Evolutionary conservation across 2,888 invertebrate genomes (phyloP).

Genomic region (Megamerina dolium): DNA sequence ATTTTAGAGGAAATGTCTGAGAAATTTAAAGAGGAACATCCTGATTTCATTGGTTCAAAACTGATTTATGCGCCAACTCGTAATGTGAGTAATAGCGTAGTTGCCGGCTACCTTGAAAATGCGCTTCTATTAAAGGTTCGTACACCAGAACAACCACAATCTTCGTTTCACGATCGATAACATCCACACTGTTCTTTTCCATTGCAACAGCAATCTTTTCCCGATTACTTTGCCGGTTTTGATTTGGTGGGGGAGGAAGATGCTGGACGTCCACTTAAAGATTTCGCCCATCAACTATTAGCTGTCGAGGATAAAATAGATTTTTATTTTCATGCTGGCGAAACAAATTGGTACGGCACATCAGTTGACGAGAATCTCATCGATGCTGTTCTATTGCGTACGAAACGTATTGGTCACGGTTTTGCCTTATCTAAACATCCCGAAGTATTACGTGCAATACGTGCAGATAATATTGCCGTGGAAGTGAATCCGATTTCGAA

Average conservation of each 20-base stretch:
- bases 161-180: not conserved
- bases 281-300: conserved; percentile 56
- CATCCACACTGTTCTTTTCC: too few species aligned
- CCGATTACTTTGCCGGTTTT: conserved; percentile 67
- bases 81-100: conserved; percentile 42
- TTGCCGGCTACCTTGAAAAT: conserved; percentile 50
- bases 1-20: conserved; percentile 56
- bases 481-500: conserved; percentile 79
- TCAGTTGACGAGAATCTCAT: conserved; percentile 65
- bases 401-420: conserved; percentile 73
- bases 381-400: conserved; percentile 69
- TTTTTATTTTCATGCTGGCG: conserved; percentile 77
- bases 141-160: not conserved
- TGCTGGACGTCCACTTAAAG: conserved; percentile 57
- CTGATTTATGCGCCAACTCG: conserved; percentile 64
- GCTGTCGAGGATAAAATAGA: conserved; percentile 51
- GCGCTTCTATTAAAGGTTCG: conserved; percentile 35
- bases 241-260: conserved; percentile 80
- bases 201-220: conserved; percentile 54
- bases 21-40: conserved; percentile 56
- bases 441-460: conserved; percentile 54
- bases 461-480: conserved; percentile 59
- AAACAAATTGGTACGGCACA: conserved; percentile 69
- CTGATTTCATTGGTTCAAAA: conserved; percentile 63
- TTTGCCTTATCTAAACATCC: conserved; percentile 72